Percentiles rank a stretch among this genome's conserved stretches.
phyloP scores from a whole-genome alignment of 2,888 invertebrate genomes.

The Polyommatus iphigenia region DNA sequence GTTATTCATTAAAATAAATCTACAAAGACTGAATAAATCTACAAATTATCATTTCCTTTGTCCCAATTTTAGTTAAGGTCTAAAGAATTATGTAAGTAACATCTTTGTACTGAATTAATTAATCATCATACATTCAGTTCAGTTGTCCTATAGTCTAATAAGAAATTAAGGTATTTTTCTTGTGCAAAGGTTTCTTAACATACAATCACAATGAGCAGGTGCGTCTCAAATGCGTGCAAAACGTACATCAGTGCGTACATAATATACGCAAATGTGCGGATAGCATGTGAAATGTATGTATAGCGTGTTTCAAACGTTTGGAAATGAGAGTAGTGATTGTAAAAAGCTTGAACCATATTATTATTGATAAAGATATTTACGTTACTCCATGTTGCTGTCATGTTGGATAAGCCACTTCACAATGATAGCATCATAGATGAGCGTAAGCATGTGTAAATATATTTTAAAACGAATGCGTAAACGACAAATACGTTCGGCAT shows the following conservation, averaged over 20 bases:
- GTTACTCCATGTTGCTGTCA: neutral
- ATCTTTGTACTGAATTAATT: neutral
- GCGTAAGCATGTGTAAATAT: neutral
- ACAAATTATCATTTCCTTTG: neutral
- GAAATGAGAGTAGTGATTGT: neutral
- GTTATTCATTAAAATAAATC: neutral
- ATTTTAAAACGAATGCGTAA: neutral
- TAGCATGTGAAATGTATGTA: neutral
- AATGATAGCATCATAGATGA: neutral
- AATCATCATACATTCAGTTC: too few relatives aligned
- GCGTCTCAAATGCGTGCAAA: conserved; percentile 11
- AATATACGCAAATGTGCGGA: neutral
- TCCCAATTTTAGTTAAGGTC: neutral
- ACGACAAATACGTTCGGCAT: too few relatives aligned
- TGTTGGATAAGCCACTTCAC: neutral
- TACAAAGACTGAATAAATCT: neutral
- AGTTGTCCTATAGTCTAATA: too few relatives aligned
- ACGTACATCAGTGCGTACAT: neutral
- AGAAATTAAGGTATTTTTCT: neutral
- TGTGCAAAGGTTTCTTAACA: neutral
- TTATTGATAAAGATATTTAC: neutral
- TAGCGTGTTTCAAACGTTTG: neutral
- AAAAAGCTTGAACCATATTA: neutral
- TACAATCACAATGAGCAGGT: neutral
- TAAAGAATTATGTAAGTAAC: neutral